Base-by-base conservation (phyloP, 2,113 vertebrate species). In the Nerophis lumbriciformis region DNA sequence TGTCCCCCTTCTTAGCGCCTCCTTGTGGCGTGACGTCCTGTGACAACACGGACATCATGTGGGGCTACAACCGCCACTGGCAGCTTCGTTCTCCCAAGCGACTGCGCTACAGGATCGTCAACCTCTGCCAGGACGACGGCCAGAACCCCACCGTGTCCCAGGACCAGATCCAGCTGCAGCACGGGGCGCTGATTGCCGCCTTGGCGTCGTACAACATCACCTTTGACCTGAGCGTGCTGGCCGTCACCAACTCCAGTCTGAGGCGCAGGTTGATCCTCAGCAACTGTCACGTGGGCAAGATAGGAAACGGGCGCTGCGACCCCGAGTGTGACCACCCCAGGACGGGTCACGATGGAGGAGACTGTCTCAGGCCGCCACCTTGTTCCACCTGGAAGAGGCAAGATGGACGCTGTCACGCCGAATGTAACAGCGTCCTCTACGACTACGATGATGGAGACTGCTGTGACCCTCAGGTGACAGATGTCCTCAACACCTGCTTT, bases 391-490 rank as follows among this genome's bases (percentile, higher is more conserved):
- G 94, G 94, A 94, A 94, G 81, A 92, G 92, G 59, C 90, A 92
- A 1, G 94, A 99, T 0, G 94, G 94, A 0, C 6, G 93, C 59
- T 99, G 97, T 56, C 90, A 98, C 54, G 76, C 76, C 65, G 95
- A 94, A 69, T 98, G 97, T 86, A 99, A 99, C 89, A 95, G 92
- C 60, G 93, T 97, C 82, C 65, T 93, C 72, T 93, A 95, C 0
- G 94, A 98, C 81, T 99, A 95, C 0, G 97, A 99, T 0, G 95
- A 97, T 0, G 97, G 96, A 0, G 97, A 99, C 86, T 99, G 97
- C 89, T 99, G 97, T 0, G 92, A 97, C 79, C 90, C 93, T 0
- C 89, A 82, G 12, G 83, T 86, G 66, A 88, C 94, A 0, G 90
- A 96, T 0, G 92, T 95, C 63, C 69, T 70, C 63, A 95, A 86